Conservation (phyloP, 2,888 invertebrate genomes). For the Cistogaster globosa region DNA sequence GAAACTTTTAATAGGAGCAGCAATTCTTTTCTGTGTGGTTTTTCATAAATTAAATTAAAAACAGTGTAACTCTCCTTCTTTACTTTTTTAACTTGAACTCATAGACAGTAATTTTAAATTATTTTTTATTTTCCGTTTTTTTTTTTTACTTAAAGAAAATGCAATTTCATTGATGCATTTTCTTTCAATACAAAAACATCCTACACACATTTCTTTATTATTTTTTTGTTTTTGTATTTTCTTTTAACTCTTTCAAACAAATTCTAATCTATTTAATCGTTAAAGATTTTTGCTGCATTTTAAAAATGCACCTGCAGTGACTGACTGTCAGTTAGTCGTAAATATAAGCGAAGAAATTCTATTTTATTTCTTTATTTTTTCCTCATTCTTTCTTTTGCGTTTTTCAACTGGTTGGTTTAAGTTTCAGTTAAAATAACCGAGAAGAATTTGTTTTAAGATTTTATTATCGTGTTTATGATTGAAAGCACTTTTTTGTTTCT, state of each 20-base stretch:
- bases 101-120: background rate
- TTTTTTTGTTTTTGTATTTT: background rate
- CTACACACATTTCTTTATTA: constrained; percentile 37
- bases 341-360: constrained; percentile 50
- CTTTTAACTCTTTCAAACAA: no score
- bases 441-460: constrained; percentile 66
- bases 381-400: constrained; percentile 9
- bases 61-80: no score
- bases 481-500: constrained; percentile 63
- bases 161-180: constrained; percentile 63
- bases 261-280: no score
- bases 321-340: constrained; percentile 40
- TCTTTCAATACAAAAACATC: background rate
- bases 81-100: background rate
- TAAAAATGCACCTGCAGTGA: constrained; percentile 57
- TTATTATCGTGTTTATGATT: constrained; percentile 69
- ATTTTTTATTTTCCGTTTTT: no score
- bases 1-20: no score
- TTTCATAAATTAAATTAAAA: background rate
- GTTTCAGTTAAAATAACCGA: constrained; percentile 38
- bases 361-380: constrained; percentile 27
- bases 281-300: constrained; percentile 33
- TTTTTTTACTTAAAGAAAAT: constrained; percentile 30
- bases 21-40: no score
- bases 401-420: constrained; percentile 28